A percentile compares a stretch with the other conserved stretches of the same genome.
Evolutionary conservation across 2,888 invertebrate species (phyloP).

Genomic region (Schizaphis graminum): DNA sequence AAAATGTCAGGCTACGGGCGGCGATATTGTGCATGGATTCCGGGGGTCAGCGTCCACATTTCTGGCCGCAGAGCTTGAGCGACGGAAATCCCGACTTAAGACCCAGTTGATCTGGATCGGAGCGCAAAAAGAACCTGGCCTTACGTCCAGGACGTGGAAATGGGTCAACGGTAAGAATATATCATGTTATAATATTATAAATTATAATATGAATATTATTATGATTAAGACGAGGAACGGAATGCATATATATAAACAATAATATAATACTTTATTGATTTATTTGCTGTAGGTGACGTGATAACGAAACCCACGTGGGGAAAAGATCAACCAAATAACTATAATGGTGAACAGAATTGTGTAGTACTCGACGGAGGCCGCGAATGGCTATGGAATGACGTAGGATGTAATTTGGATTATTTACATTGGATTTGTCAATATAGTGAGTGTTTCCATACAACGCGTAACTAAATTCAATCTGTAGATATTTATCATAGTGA

Average conservation of each 20-base stretch:
- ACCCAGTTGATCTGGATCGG: constrained; percentile 93
- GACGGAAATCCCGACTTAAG: constrained; percentile 83
- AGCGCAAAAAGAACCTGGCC: constrained; percentile 87
- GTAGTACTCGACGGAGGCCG: constrained; percentile 92
- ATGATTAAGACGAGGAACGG: neutral
- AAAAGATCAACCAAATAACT: constrained; percentile 94
- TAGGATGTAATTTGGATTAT: constrained; percentile 93
- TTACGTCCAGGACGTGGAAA: constrained; percentile 87
- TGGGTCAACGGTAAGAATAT: constrained; percentile 85
- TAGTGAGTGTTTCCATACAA: constrained; percentile 75
- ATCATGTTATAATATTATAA: neutral
- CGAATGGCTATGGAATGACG: constrained; percentile 94
- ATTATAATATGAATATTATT: neutral
- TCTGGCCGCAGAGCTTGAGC: constrained; percentile 83
- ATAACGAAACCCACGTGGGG: constrained; percentile 89
- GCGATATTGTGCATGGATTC: constrained; percentile 79
- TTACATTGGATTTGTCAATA: constrained; percentile 94
- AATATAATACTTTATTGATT: neutral
- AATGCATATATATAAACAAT: neutral
- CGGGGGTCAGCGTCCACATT: constrained; percentile 78
- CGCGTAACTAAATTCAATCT: neutral
- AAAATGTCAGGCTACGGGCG: constrained; percentile 81
- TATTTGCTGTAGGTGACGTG: constrained; percentile 76
- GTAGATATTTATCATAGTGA: neutral
- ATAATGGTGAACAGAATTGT: constrained; percentile 95